phyloP scores from a whole-genome alignment of 2,888 invertebrate species.

The Microctonus brassicae region DNA sequence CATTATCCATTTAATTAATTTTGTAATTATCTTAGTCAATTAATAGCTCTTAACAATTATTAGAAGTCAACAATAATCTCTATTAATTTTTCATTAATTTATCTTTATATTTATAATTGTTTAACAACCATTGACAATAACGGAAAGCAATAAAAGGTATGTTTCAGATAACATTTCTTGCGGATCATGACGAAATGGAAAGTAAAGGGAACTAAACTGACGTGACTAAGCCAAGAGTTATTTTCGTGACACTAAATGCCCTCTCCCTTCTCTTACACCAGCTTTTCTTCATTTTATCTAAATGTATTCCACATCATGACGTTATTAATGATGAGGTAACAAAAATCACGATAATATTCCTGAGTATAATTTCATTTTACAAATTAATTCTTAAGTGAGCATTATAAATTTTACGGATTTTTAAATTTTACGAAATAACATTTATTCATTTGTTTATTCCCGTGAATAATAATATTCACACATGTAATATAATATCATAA shows the following conservation, averaged over 20 bases:
- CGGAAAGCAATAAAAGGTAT: too few relatives aligned
- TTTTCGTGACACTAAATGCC: not conserved
- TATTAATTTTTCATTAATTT: too few relatives aligned
- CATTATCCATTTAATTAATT: too few relatives aligned
- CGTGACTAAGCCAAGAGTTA: slow-evolving; percentile 16
- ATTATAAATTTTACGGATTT: too few relatives aligned
- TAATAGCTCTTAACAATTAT: too few relatives aligned
- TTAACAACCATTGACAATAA: too few relatives aligned
- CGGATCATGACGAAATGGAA: not conserved
- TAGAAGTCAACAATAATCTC: too few relatives aligned
- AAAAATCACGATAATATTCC: not conserved
- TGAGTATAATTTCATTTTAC: not conserved
- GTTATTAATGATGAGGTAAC: slow-evolving; percentile 12
- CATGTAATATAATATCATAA: too few relatives aligned
- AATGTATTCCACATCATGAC: not conserved
- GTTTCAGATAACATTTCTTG: not conserved
- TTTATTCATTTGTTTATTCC: not conserved
- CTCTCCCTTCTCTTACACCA: not conserved
- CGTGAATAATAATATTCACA: not conserved
- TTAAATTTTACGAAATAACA: too few relatives aligned
- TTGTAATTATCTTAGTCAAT: too few relatives aligned
- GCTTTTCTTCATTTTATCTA: not conserved
- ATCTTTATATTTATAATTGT: not conserved
- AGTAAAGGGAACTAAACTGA: not conserved
- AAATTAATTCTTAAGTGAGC: not conserved